Conservation (phyloP, 2,113 vertebrate genomes). For the Myotis lucifugus region DNA sequence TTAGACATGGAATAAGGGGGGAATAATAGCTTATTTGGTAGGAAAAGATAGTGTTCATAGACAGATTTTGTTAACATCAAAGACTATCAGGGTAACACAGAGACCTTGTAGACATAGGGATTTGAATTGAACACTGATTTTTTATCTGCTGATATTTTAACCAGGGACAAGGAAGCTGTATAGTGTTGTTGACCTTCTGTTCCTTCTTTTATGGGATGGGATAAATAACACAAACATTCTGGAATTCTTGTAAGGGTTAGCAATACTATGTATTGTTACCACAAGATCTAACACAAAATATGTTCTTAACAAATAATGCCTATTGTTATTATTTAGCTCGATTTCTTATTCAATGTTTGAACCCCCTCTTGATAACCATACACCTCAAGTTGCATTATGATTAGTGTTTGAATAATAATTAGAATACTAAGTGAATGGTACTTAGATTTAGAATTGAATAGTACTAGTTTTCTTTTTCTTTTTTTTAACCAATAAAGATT, state of each 20-base stretch:
- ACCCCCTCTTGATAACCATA: neutral
- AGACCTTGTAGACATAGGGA: neutral
- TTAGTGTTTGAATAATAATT: neutral
- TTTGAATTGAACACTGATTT: neutral
- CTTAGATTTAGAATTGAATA: neutral
- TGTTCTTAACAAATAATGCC: neutral
- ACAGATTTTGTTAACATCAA: neutral
- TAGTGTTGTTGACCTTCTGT: neutral
- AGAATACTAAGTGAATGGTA: neutral
- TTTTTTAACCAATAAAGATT: neutral
- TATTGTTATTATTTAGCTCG: neutral
- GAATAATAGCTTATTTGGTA: neutral
- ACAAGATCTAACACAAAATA: neutral
- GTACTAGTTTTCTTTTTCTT: neutral
- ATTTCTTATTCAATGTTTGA: neutral
- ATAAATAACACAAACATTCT: neutral
- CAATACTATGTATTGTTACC: too few relatives aligned
- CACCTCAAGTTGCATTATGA: neutral
- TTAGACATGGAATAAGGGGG: rapidly evolving
- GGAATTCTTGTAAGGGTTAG: neutral
- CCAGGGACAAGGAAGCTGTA: neutral
- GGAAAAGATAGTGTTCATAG: neutral
- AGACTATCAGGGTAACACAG: neutral
- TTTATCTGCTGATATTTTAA: neutral
- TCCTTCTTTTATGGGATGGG: neutral